These are phyloP conservation scores for Diplazon laetatorius DNA, from an alignment of 2,888 invertebrate genomes.

Conservation along the genomic window DNA sequence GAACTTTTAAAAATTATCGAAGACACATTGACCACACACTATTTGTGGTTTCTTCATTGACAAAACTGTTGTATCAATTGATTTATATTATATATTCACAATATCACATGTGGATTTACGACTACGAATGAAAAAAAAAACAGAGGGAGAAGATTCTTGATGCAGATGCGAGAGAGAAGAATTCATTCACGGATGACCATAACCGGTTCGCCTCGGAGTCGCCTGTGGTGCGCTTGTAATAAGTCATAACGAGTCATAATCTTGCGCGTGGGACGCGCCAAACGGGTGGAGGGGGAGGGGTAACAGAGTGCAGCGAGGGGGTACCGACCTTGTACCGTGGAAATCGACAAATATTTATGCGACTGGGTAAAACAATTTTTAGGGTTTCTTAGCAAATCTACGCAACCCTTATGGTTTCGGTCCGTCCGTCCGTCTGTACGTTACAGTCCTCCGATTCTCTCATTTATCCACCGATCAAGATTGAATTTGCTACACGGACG, in stretches of 20 bases:
- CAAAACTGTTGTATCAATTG: conserved; percentile 29
- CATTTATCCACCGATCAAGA: too few species aligned
- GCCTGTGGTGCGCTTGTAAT: conserved; percentile 59
- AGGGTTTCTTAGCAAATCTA: too few species aligned
- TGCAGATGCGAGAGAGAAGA: conserved; percentile 36
- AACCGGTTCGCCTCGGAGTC: conserved; percentile 62
- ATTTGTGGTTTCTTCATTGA: conserved; percentile 24
- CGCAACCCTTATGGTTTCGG: too few species aligned
- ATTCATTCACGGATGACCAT: conserved; percentile 61
- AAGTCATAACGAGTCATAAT: conserved; percentile 65
- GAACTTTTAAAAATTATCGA: too few species aligned
- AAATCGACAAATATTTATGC: conserved; percentile 15
- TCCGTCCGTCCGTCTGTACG: too few species aligned
- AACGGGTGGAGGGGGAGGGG: conserved; percentile 40
- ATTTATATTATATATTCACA: conserved; percentile 29
- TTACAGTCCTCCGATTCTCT: too few species aligned
- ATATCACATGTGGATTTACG: conserved; percentile 51
- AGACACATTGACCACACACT: too few species aligned
- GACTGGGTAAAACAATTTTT: too few species aligned
- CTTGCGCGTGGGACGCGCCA: conserved; percentile 56
- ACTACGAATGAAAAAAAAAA: conserved; percentile 39
- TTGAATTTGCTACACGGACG: too few species aligned
- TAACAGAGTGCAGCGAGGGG: too few species aligned
- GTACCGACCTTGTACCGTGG: too few species aligned
- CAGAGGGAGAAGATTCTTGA: conserved; percentile 41